These are phyloP conservation scores for Sardinella longiceps DNA, from an alignment of 2,797 vertebrate species.

Conservation along the genomic window DNA sequence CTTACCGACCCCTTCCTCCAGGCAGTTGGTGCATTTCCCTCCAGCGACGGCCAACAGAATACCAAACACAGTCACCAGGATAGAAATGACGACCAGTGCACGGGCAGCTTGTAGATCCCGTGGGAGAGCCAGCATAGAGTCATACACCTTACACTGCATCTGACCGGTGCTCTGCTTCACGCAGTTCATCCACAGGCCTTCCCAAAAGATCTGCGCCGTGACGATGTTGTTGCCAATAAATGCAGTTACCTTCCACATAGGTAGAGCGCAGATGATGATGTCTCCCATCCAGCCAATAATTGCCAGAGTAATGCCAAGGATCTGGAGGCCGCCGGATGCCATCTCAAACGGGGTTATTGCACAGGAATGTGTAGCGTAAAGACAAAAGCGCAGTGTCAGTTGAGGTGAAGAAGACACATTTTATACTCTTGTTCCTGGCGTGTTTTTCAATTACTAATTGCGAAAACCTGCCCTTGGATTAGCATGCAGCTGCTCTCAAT, in stretches of 20 bases:
- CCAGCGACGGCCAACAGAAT: conserved; percentile 24
- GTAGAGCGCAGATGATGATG: conserved; percentile 83
- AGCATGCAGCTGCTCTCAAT: not conserved
- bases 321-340: conserved; percentile 81
- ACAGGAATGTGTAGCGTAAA: not conserved
- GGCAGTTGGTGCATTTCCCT: conserved; percentile 33
- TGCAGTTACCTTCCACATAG: conserved; percentile 86
- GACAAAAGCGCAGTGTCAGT: not conserved
- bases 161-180: conserved; percentile 89
- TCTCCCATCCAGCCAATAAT: conserved; percentile 82
- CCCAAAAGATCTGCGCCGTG: conserved; percentile 84
- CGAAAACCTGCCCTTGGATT: not conserved
- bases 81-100: conserved; percentile 77
- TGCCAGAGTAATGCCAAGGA: conserved; percentile 81
- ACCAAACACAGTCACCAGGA: conserved; percentile 59
- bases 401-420: not conserved
- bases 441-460: not conserved
- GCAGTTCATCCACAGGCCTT: conserved; percentile 93
- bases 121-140: conserved; percentile 82
- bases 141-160: conserved; percentile 90
- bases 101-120: conserved; percentile 88
- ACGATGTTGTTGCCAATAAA: conserved; percentile 89
- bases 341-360: conserved; percentile 60
- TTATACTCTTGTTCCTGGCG: not conserved
- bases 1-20: conserved; percentile 64